These are phyloP conservation scores for Carcina quercana DNA, from an alignment of 2,888 invertebrate genomes.

Conservation along the genomic window DNA sequence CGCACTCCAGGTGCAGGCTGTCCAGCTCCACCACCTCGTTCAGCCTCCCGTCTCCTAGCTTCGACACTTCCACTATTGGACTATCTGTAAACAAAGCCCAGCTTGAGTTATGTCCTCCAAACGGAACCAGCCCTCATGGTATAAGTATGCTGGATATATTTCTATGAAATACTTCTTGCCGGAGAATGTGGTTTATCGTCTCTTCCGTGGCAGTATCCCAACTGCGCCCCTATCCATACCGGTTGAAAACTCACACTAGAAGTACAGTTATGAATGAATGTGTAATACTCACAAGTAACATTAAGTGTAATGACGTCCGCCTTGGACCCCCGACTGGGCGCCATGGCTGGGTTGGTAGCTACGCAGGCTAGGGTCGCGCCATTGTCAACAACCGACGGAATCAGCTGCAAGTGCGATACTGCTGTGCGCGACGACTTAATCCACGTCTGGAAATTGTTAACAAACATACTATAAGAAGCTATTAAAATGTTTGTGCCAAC, in stretches of 20 bases:
- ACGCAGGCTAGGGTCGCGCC: constrained; percentile 62
- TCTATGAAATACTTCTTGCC: no score
- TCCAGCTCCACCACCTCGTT: constrained; percentile 59
- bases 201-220: no score
- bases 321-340: constrained; percentile 56
- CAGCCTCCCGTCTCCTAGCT: constrained; percentile 41
- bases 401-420: constrained; percentile 51
- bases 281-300: constrained; percentile 57
- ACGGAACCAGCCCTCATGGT: no score
- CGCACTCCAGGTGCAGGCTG: constrained; percentile 52
- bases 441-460: constrained; percentile 40
- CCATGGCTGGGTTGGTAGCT: constrained; percentile 61
- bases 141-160: no score
- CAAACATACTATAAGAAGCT: no score
- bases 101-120: no score
- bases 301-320: constrained; percentile 62
- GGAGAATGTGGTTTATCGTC: no score
- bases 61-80: constrained; percentile 56
- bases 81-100: constrained; percentile 61
- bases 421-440: constrained; percentile 41
- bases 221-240: no score
- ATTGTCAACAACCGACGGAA: constrained; percentile 48
- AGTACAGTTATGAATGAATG: neutral
- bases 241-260: no score
- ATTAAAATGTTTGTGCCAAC: no score